Base-by-base conservation (phyloP, 1,140 invertebrate species). In the Bombus affinis region DNA sequence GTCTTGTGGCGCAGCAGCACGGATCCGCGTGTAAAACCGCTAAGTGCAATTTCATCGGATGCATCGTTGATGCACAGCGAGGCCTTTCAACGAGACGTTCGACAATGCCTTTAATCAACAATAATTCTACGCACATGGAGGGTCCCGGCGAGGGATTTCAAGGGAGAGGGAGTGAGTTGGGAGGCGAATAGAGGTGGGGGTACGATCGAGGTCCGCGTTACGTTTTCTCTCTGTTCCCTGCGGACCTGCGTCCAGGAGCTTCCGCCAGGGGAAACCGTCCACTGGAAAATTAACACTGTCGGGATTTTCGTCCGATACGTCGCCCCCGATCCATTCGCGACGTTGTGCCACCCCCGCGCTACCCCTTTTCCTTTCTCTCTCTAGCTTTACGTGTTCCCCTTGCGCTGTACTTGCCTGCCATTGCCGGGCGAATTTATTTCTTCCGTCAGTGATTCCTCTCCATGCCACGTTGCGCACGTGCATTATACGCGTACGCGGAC, bases 51-150 rank as follows among this genome's bases (percentile, higher is more conserved):
- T 93, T 92, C 87, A 91, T 90, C 79, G 92, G 82, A 74, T 90
- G 89, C 91, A 87, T 86, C 78, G 82, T 84, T 83, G 74, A 59
- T 81, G 72, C 82, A 70, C 76, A 71, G 42, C 53, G 75, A 66
- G 76, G 88, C 77, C 84, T 91, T 91, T 91, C 90, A 88, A 85
- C 85, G 81, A 83, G 75, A 77, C 84, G 66, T 79, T 77, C 91
- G 88, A 93, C 92, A 94, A 94, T 93, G 89, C 92, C 93, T 93
- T 93, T 93, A 93, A 94, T 94, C 93, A 93, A 93, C 92, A 93
- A 94, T 94, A 94, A 94, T 94, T 93, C 90, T 79, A 78, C 87
- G 53, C 81, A 74, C 87, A 53, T 74, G 82, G 70, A 77, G 87
- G 71, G 80, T 70, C 47, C 65, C 77, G 25, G 53, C 77, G 83